Evolutionary conservation across 2,797 vertebrate genomes (phyloP), one percentile per base, ranked within the genome.

Genomic region (Sebastolobus altivelis): DNA sequence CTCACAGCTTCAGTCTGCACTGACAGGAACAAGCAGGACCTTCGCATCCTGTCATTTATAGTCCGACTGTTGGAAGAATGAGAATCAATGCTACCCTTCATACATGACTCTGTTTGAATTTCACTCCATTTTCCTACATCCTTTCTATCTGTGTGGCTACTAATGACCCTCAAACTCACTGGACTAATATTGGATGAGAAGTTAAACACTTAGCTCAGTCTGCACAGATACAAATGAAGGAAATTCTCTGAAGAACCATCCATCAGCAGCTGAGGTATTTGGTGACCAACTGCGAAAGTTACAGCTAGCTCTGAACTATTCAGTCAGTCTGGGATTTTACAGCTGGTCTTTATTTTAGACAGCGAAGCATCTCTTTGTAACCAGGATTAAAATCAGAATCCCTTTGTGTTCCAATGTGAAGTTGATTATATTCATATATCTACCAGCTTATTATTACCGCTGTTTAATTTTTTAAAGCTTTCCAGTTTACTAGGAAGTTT

Each of bases 201-300:
- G 67, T 78, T 68, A 70, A 82, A 76, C 75, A 69, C 59, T 76
- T 37, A 38, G 58, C 33, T 73, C 27, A 13, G 65, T 62, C 43
- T 83, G 74, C 72, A 60, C 35, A 71, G 70, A 85, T 43, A 56
- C 70, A 60, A 82, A 75, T 59, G 31, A 72, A 75, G 65, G 62
- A 81, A 74, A 84, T 82, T 85, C 79, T 90, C 62, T 67, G 83
- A 77, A 72, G 76, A 67, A 80, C 79, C 72, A 75, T 89, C 86
- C 83, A 86, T 90, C 79, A 46, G 84, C 82, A 72, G 80, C 86
- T 72, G 85, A 88, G 84, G 88, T 76, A 92, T 93, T 92, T 94
- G 43, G 31, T 61, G 81, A 93, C 91, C 90, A 87, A 93, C 81
- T 93, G 94, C 75, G 80, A 94, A 93, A 92, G 85, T 88, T 82